Evolutionary conservation across 2,113 vertebrate genomes (phyloP).

Genomic region (Lipophrys pholis): DNA sequence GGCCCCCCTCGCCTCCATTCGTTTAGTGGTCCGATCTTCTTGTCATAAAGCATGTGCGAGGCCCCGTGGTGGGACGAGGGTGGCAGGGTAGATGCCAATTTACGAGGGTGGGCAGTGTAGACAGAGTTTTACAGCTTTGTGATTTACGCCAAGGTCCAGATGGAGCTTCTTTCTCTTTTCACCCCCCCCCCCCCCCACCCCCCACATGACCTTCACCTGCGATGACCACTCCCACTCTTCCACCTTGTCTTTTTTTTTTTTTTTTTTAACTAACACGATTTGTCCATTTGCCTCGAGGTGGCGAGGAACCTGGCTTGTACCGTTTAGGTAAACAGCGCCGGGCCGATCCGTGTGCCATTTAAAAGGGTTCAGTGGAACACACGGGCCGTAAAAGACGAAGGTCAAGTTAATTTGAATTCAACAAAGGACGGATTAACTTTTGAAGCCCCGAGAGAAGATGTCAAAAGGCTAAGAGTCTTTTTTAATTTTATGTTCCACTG

Average conservation of each 20-base stretch:
- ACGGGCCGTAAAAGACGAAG: constrained; percentile 37
- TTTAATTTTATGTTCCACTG: constrained; percentile 73
- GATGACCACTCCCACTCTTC: not conserved
- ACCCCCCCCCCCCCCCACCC: not conserved
- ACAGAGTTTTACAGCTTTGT: constrained; percentile 65
- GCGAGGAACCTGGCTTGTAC: constrained; percentile 41
- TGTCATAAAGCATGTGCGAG: constrained; percentile 79
- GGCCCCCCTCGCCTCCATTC: constrained; percentile 51
- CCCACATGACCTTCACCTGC: constrained; percentile 61
- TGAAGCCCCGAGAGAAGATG: constrained; percentile 47
- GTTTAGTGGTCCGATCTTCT: constrained; percentile 73
- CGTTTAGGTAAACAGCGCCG: constrained; percentile 54
- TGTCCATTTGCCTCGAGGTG: constrained; percentile 48
- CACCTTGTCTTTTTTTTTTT: constrained; percentile 2
- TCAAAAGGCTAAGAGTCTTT: constrained; percentile 64
- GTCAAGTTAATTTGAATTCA: constrained; percentile 69
- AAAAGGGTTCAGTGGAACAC: constrained; percentile 42
- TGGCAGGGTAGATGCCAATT: constrained; percentile 66
- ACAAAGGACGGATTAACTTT: constrained; percentile 69
- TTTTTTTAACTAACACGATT: constrained; percentile 37
- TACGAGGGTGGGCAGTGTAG: constrained; percentile 68
- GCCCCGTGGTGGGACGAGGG: constrained; percentile 20
- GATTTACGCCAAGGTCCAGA: constrained; percentile 61
- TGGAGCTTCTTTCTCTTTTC: constrained; percentile 22
- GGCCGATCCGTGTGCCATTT: constrained; percentile 31